Conservation (phyloP, 2,797 vertebrate genomes). For the Periophthalmus magnuspinnatus region DNA sequence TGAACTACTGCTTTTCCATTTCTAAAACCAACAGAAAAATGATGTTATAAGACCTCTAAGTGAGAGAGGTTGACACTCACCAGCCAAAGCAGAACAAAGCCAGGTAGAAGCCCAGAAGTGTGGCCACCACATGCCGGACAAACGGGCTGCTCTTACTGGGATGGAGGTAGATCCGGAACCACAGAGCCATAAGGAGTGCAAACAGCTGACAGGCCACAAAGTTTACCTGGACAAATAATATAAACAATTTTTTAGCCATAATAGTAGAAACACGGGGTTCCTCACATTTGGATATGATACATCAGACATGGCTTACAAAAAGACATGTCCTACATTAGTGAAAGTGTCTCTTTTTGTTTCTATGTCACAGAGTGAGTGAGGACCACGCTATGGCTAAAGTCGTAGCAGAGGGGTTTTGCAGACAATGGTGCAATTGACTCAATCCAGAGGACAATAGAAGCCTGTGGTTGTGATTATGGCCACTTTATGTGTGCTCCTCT, state of each 20-base stretch:
- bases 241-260: not conserved
- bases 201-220: conserved; percentile 98
- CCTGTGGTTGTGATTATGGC: conserved; percentile 48
- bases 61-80: conserved; percentile 78
- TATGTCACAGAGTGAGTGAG: conserved; percentile 16
- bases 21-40: not conserved
- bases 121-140: conserved; percentile 94
- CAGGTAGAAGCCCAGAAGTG: conserved; percentile 95
- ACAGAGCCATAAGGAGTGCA: conserved; percentile 92
- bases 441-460: conserved; percentile 42
- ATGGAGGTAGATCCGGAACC: conserved; percentile 96
- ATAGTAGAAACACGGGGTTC: not conserved
- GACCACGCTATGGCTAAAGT: conserved; percentile 41
- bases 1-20: conserved; percentile 1
- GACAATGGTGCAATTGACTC: conserved; percentile 51
- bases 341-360: conserved; percentile 13
- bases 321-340: not conserved
- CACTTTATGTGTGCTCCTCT: conserved; percentile 25
- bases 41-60: not conserved
- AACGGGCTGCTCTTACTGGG: conserved; percentile 96
- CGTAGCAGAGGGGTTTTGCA: conserved; percentile 57
- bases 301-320: too few species aligned
- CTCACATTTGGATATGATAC: too few species aligned
- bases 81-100: conserved; percentile 99
- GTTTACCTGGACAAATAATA: conserved; percentile 84